Base-by-base conservation (phyloP, 1,140 invertebrate genomes). In the Homalodisca vitripennis region DNA sequence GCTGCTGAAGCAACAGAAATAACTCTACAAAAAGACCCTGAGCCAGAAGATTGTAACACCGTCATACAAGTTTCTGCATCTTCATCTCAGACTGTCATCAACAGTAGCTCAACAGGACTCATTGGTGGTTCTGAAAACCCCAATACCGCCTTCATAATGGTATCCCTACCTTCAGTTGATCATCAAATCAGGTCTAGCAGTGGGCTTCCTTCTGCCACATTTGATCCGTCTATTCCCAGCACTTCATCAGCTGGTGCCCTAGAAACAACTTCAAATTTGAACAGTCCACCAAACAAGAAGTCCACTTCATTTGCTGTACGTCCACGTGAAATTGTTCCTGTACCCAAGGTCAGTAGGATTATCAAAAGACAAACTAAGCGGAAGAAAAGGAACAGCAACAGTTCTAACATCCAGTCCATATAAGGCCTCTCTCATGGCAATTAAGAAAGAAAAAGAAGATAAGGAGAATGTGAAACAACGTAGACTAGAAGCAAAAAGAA, bases 1-100 rank as follows among this genome's bases (percentile, higher is more conserved):
- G 63, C 68, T 41, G 81, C 81, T 24, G 80, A 80, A 66, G 77
- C 77, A 0, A 78, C 75, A 26, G 82, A 82, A 75, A 82, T 82
- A 20, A 29, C 67, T 0, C 80, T 80, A 81, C 65, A 70, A 63
- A 17, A 26, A 48, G 63, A 69, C 67, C 46, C 67, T 67, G 34
- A 22, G 20, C 31, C 60, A 55, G 47, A 55, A 12, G 29, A 12
- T 20, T 26, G 30, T 30, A 57, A 10, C 13, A 31, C 24, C 20
- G 20, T 24, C 13, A 51, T 69, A 1, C 14, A 34, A 47, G 20
- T 24, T 55, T 29, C 26, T 34, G 68, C 13, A 47, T n/a, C 31
- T 46, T 6, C 31, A 47, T 6, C 12, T 48, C n/a, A 10, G 17
- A 12, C 13, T 27, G 10, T 20, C 46, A 51, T 22, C 24, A n/a